phyloP scores from a whole-genome alignment of 2,888 invertebrate species.

The Blastobasis adustella region DNA sequence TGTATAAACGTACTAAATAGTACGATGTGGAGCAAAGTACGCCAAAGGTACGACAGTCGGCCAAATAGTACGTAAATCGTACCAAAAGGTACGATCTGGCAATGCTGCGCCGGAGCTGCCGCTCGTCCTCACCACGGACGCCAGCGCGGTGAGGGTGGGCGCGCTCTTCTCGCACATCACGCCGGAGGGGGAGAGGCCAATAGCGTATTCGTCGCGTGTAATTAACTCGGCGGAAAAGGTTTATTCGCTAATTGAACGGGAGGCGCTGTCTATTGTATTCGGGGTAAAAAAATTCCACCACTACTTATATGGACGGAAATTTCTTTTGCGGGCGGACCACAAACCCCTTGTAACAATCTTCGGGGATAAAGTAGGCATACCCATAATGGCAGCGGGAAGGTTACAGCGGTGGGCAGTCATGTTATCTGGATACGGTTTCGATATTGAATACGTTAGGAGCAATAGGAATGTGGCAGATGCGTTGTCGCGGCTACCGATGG shows the following conservation, averaged over 20 bases:
- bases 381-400: conserved; percentile 10
- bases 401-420: conserved; percentile 15
- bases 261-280: conserved; percentile 12
- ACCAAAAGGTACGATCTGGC: too few relatives aligned
- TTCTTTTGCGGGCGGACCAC: conserved; percentile 12
- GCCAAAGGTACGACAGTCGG: too few relatives aligned
- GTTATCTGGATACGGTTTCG: conserved; percentile 11
- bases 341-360: conserved; percentile 11
- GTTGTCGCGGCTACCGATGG: conserved; percentile 5
- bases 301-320: conserved; percentile 12
- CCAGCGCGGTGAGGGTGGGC: conserved; percentile 9
- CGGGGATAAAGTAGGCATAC: conserved; percentile 8
- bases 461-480: conserved; percentile 11
- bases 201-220: conserved; percentile 11
- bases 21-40: too few relatives aligned
- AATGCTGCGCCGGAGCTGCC: neutral
- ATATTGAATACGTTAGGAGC: conserved; percentile 12
- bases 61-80: too few relatives aligned
- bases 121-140: conserved; percentile 6
- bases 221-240: conserved; percentile 6
- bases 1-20: too few relatives aligned
- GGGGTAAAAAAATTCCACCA: conserved; percentile 11
- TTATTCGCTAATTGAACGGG: conserved; percentile 13
- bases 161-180: conserved; percentile 10
- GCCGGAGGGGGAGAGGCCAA: conserved; percentile 8